Conservation (phyloP, 1,140 invertebrate species). For the Aphis craccivora region DNA sequence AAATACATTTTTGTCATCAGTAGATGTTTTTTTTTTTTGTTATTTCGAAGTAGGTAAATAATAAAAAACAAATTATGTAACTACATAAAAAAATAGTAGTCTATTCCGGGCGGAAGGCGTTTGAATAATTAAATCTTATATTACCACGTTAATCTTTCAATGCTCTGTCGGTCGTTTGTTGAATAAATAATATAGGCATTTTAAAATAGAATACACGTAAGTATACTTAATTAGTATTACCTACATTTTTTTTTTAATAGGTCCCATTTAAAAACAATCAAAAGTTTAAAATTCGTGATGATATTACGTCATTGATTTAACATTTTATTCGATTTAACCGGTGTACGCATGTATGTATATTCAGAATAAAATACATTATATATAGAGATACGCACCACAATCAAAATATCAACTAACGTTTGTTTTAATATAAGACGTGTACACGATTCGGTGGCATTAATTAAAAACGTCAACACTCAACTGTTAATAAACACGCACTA, state of each 20-base stretch:
- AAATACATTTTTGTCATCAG: neutral
- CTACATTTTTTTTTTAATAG: neutral
- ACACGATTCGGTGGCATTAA: neutral
- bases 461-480: neutral
- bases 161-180: neutral
- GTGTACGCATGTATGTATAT: neutral
- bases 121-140: slow-evolving; percentile 12
- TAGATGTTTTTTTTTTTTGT: neutral
- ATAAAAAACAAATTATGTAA: neutral
- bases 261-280: neutral
- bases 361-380: neutral
- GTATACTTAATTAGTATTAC: neutral
- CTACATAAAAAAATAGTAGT: neutral
- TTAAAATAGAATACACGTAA: neutral
- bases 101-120: slow-evolving; percentile 1
- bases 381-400: neutral
- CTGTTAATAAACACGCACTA: neutral
- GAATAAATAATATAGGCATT: neutral
- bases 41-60: neutral
- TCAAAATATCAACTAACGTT: neutral
- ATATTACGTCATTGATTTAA: neutral
- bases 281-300: neutral
- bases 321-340: neutral
- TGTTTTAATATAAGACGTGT: neutral
- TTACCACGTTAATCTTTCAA: neutral